Conservation (phyloP, 2,888 invertebrate genomes). For the Limnephilus lunatus region DNA sequence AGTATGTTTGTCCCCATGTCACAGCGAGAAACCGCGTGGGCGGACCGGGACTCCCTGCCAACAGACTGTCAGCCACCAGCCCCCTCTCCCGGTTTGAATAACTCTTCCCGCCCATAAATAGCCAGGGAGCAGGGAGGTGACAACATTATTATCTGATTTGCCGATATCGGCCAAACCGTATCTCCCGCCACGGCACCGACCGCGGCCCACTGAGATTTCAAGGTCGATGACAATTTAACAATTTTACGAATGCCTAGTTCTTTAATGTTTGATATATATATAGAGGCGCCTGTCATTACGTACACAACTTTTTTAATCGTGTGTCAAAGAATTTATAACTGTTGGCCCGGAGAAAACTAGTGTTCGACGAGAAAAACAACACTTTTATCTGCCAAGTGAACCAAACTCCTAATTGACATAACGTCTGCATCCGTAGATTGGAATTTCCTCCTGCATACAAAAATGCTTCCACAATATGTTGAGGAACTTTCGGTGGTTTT, state of each 20-base stretch:
- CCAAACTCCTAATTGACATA: neutral
- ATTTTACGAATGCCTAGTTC: neutral
- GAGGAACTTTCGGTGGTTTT: too few species aligned
- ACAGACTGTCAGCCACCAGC: neutral
- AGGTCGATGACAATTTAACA: neutral
- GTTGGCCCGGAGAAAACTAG: neutral
- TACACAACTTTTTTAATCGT: neutral
- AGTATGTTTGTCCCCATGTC: neutral
- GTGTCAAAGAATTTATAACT: neutral
- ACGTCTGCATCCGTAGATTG: neutral
- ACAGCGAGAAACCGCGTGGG: neutral
- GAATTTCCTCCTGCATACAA: neutral
- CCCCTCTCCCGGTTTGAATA: constrained; percentile 36
- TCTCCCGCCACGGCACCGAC: neutral
- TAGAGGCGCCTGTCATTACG: neutral
- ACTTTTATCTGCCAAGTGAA: neutral
- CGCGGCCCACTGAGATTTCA: neutral
- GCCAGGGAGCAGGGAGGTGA: constrained; percentile 49
- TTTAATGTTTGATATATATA: neutral
- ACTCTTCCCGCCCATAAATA: constrained; percentile 41
- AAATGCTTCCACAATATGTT: neutral
- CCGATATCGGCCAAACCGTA: constrained; percentile 35
- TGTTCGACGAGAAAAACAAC: neutral
- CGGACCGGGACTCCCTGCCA: constrained; percentile 40
- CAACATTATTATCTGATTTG: constrained; percentile 43